phyloP scores from a whole-genome alignment of 2,113 vertebrate genomes.

The Colinus virginianus region DNA sequence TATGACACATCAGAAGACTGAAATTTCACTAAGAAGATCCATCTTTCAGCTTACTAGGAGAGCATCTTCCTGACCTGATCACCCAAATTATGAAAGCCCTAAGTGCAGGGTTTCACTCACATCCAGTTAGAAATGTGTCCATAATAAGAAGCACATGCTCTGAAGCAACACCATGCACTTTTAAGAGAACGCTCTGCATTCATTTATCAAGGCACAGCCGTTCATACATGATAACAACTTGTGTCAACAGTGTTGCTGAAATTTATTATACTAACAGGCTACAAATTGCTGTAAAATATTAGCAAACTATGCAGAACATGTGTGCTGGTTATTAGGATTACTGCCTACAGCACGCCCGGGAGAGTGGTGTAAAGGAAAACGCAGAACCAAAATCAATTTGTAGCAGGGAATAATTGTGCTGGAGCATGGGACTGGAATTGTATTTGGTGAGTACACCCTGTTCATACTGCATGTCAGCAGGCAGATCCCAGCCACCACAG shows the following conservation, averaged over 20 bases:
- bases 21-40: not conserved
- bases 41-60: not conserved
- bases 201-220: constrained; percentile 27
- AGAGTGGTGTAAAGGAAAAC: not conserved
- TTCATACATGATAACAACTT: constrained; percentile 48
- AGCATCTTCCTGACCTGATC: constrained; percentile 5
- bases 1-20: not conserved
- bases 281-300: constrained; percentile 71
- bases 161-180: not conserved
- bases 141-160: constrained; percentile 75
- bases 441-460: not conserved
- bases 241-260: constrained; percentile 54
- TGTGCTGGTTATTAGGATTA: constrained; percentile 6
- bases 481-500: not conserved
- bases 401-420: not conserved
- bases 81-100: not conserved
- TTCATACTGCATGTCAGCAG: not conserved
- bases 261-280: constrained; percentile 58
- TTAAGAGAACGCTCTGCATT: constrained; percentile 7
- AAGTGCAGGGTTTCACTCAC: not conserved
- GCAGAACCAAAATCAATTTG: not conserved
- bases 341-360: not conserved
- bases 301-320: constrained; percentile 55
- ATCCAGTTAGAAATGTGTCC: constrained; percentile 39
- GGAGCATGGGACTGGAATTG: not conserved